These are phyloP conservation scores for Hemicrepidius hirtus DNA, from an alignment of 2,888 invertebrate genomes.

Conservation along the genomic window DNA sequence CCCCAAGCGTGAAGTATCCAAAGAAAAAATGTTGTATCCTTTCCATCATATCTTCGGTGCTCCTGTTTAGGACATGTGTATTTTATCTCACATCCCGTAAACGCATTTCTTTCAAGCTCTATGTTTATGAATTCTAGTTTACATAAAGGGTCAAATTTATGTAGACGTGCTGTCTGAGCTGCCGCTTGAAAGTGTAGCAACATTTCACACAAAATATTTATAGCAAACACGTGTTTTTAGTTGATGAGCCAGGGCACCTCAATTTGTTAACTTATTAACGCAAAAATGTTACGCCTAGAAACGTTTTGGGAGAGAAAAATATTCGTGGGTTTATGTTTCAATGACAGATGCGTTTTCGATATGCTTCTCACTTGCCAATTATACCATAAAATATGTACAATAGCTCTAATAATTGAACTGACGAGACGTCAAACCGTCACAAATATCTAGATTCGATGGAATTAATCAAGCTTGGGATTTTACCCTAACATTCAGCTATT, in stretches of 20 bases:
- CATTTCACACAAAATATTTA: slow-evolving; percentile 27
- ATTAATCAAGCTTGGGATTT: slow-evolving; percentile 11
- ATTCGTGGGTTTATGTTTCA: neutral
- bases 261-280: slow-evolving; percentile 22
- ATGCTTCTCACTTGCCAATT: slow-evolving; percentile 19
- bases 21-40: neutral
- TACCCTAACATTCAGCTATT: slow-evolving; percentile 9
- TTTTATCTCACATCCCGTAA: slow-evolving; percentile 25
- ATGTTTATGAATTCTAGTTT: slow-evolving; percentile 41
- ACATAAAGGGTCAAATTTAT: slow-evolving; percentile 39
- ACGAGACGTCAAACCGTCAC: slow-evolving; percentile 24
- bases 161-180: slow-evolving; percentile 23
- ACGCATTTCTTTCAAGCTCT: slow-evolving; percentile 31
- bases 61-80: slow-evolving; percentile 29
- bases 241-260: slow-evolving; percentile 10
- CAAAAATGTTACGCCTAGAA: neutral
- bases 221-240: slow-evolving; percentile 28
- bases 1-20: neutral
- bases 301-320: neutral
- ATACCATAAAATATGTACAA: slow-evolving; percentile 27
- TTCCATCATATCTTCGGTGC: slow-evolving; percentile 22
- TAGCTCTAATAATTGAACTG: slow-evolving; percentile 23
- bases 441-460: neutral
- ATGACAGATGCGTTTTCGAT: slow-evolving; percentile 14
- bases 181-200: slow-evolving; percentile 19